Evolutionary conservation across 2,113 vertebrate genomes (phyloP), one percentile per base, ranked within the genome.

Genomic region (Lophochroa leadbeateri): DNA sequence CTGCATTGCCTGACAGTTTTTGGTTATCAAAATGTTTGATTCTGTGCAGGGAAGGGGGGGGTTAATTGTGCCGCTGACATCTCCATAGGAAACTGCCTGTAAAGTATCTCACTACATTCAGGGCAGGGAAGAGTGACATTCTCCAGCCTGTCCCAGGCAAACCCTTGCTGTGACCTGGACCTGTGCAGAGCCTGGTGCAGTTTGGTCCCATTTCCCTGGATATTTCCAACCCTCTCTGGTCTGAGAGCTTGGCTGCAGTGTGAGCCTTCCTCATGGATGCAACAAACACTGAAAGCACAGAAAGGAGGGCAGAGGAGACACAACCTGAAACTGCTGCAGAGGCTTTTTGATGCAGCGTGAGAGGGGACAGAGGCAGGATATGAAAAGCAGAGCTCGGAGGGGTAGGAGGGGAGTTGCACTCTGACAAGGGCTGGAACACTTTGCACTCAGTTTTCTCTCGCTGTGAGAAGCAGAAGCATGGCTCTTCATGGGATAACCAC

Each of bases 21-120:
- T 0, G 2, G 92, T 93, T 97, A 94, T 90, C 95, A 94, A 97
- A 97, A 88, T 91, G 87, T 94, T 94, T 94, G 87, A 79, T 96
- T 87, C 90, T 85, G 94, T 82, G 96, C 70, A 76, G 90, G 81
- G 94, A 90, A 74, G 82, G 92, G 74, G 65, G 0, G 82, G 65
- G 65, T 33, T 94, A 92, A 77, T 88, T 74, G 75, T 8, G 43
- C 0, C 0, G 71, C 71, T 2, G 6, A 91, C 46, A 55, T 91
- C 88, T 89, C 3, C 0, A 28, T 58, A 92, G 81, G 70, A 95
- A 92, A 82, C 68, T 65, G 85, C 90, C 79, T 74, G 57, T 77
- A 77, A 93, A 94, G 84, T 43, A 58, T 70, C 72, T n/a, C 19
- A 44, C 17, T 49, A 27, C 81, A 43, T 53, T 79, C 78, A 71